Conservation (phyloP, 2,888 invertebrate species). For the Drosophila prolongata region DNA sequence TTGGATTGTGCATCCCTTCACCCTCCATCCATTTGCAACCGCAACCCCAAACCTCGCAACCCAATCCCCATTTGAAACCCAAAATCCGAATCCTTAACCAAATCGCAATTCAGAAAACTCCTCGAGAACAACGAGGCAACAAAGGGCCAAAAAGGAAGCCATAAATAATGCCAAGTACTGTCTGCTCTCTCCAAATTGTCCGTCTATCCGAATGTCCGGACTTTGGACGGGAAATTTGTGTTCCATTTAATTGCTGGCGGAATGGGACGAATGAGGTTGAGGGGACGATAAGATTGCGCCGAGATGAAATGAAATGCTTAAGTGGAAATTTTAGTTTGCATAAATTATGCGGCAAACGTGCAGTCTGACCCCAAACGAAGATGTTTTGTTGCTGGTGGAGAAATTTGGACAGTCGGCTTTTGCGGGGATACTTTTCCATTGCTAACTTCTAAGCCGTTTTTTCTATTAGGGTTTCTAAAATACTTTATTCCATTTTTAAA, state of each 20-base stretch:
- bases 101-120: conserved; percentile 32
- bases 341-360: conserved; percentile 64
- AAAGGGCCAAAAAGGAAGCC: conserved; percentile 44
- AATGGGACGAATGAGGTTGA: conserved; percentile 1
- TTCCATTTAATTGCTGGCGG: conserved; percentile 58
- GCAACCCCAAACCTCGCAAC: background rate
- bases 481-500: too few species aligned
- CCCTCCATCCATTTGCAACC: conserved; percentile 8
- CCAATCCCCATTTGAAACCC: background rate
- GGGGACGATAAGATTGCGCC: conserved; percentile 28
- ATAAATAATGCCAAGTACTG: conserved; percentile 69
- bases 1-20: conserved; percentile 37
- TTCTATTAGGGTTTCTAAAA: too few species aligned
- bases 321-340: conserved; percentile 61
- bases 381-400: background rate
- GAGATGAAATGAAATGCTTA: conserved; percentile 43
- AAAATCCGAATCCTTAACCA: conserved; percentile 8
- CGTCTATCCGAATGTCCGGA: conserved; percentile 11
- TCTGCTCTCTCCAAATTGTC: conserved; percentile 43
- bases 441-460: background rate
- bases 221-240: conserved; percentile 39
- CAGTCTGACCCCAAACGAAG: conserved; percentile 30
- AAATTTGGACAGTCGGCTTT: background rate
- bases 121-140: conserved; percentile 24
- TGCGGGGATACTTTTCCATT: background rate